Percentiles rank a stretch among this genome's conserved stretches.
Conservation (phyloP, 2,797 vertebrate genomes). For the Falco biarmicus region DNA sequence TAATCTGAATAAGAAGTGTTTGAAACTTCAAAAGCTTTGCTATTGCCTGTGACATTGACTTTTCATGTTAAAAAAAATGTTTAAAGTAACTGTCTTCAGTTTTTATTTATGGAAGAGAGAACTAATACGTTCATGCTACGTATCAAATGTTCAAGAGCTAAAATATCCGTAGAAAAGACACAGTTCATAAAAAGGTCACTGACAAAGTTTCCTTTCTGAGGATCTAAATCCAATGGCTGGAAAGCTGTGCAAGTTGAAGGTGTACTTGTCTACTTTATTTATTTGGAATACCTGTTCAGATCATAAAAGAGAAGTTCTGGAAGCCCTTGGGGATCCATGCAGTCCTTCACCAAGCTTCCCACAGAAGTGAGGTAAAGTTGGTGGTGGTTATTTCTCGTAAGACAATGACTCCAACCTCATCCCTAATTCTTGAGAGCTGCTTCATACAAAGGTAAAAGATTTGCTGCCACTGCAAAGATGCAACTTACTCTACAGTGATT, state of each 20-base stretch:
- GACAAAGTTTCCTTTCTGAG: constrained; percentile 35
- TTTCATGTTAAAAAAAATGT: constrained; percentile 40
- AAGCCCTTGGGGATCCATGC: not conserved
- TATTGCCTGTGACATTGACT: constrained; percentile 51
- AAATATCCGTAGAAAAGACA: constrained; percentile 30
- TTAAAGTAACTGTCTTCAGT: constrained; percentile 51
- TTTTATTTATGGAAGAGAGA: constrained; percentile 60
- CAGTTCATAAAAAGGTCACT: constrained; percentile 41
- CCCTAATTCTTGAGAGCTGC: not conserved
- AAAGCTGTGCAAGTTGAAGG: not conserved
- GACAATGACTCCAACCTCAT: not conserved
- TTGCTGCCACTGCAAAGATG: not conserved
- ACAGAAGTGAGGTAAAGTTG: not conserved
- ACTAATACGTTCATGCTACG: constrained; percentile 7
- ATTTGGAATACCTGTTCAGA: not conserved
- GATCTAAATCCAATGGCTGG: not conserved
- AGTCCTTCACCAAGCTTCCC: not conserved
- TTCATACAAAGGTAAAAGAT: not conserved
- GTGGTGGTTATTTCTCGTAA: not conserved
- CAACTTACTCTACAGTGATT: not conserved
- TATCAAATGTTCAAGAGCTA: constrained; percentile 19
- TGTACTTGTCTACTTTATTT: not conserved
- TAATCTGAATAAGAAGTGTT: constrained; percentile 50
- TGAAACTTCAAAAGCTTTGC: constrained; percentile 49
- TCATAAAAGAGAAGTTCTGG: not conserved